Evolutionary conservation across 2,113 vertebrate species (phyloP), one percentile per base, ranked within the genome.

Genomic region (Poeciliopsis turrubarensis): DNA sequence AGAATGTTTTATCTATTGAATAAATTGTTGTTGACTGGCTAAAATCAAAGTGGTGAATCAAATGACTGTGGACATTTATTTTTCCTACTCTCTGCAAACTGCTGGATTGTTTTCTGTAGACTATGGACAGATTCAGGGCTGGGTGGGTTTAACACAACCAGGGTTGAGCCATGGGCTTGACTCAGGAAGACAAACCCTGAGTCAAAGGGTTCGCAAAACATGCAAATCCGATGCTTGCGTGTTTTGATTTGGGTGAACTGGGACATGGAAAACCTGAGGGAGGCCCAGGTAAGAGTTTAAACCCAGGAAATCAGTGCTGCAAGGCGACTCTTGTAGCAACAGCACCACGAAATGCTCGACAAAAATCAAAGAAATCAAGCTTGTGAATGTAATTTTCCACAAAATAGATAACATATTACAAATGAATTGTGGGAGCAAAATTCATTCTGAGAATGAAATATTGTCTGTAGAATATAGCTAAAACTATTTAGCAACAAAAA

Each of bases 1-100:
- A 77, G n/a, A 57, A 41, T 41, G 61, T 15, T 60, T 61, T 39
- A 54, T 57, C 34, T 41, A 22, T 37, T 39, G 4, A 70, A 72
- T 78, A 57, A 11, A 57, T 22, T 57, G 22, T n/a, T 57, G 51
- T n/a, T 57, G 51, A 57, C 51, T 57, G 51, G 51, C 3, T 7
- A 30, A 25, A 72, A 62, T 54, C 60, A 39, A 73, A 37, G 5
- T 41, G 5, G 66, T 67, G 12, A 47, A 67, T 25, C 13, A 51
- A 51, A 22, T 10, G 25, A 25, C 6, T n/a, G 51, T 57, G 7
- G 51, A n/a, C 51, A 57, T 19, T 57, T 57, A 9, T 57, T 57
- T 31, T 57, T 57, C 10, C 51, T 57, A 11, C 25, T n/a, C 5
- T n/a, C 8, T 57, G 17, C 25, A n/a, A 57, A 57, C 22, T 57